Evolutionary conservation across 2,113 vertebrate genomes (phyloP), one percentile per base, ranked within the genome.

Genomic region (Mormyrus lacerda): DNA sequence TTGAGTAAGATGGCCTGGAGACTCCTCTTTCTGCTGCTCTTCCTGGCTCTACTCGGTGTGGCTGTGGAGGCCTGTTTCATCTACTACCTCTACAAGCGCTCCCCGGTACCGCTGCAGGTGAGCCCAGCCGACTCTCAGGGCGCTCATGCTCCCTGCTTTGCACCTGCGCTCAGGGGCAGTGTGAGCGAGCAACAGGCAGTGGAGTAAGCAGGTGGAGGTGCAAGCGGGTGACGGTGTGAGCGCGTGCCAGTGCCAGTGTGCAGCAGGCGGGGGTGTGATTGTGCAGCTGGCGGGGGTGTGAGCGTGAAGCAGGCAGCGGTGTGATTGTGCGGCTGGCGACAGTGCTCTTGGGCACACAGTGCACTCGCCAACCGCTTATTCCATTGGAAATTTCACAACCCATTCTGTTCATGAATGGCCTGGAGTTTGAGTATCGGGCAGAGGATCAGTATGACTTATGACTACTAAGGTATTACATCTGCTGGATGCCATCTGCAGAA

Each of bases 1-100:
- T 0, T 10, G 55, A 31, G 87, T 11, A 47, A 47, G 8, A 15
- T 6, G 0, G 11, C 89, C 17, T 91, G 89, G 21, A 93, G 50
- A 55, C 31, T 91, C 3, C 88, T 94, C 21, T 82, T 91, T 4
- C 51, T 91, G 42, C 91, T 95, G 84, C 9, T 94, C 35, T 91
- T 65, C 24, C 39, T 95, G 69, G 47, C 90, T 4, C 0, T 93
- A 90, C 17, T 94, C 13, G 94, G 93, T 87, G 89, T 95, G 42
- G 7, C 93, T 5, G 42, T 95, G 0, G 92, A 95, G 61, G 94
- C 92, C 73, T 91, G 11, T 91, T 93, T 94, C 3, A 93, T 95
- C 92, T 93, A 92, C 91, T 87, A 86, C 27, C 91, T 95, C 0
- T 94, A 92, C 58, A 89, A 88, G 44, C 93, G 84, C 87, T 89